Base-by-base conservation (phyloP, 2,888 invertebrate species). In the Rhagonycha fulva region DNA sequence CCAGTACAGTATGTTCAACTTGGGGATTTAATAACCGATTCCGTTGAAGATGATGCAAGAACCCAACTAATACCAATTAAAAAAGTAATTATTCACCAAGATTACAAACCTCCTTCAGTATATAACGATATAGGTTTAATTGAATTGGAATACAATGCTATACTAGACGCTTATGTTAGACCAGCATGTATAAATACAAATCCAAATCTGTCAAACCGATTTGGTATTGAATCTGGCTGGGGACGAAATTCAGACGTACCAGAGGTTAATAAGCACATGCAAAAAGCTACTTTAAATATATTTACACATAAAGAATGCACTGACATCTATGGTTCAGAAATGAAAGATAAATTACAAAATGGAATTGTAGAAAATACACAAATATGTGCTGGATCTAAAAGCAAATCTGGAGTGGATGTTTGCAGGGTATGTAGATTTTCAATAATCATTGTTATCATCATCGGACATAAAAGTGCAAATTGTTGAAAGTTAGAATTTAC, bases 201-300 rank as follows among this genome's bases (percentile, higher is more conserved):
- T 2, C 1, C 60, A 24, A 24, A 71, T 61, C 66, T 79, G 77
- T 81, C 79, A 23, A 82, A 80, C 4, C 76, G 76, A 3, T 82
- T 82, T n/a, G 87, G 86, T 0, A 83, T 89, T 0, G 89, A 89
- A 1, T 86, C 87, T 14, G 93, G 93, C 86, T 92, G 92, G 9
- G 93, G 94, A n/a, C 92, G 93, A 2, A 93, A 93, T 12, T 24
- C 83, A 11, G 87, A 80, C 61, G 85, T 87, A 67, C 85, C 83
- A 4, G 76, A 72, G 3, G 72, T 72, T 5, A 87, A 85, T 75
- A 83, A 85, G 11, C 85, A 88, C 78, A 83, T 92, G 71, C 82
- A 89, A 9, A 91, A 91, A 84, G 91, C 91, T 0, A 87, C 86
- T 2, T 83, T 92, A 11, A 85, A 86, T 0, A 83, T 88, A 9